Evolutionary conservation across 1,140 invertebrate species (phyloP), one percentile per base, ranked within the genome.

Genomic region (Bacillus rossius): DNA sequence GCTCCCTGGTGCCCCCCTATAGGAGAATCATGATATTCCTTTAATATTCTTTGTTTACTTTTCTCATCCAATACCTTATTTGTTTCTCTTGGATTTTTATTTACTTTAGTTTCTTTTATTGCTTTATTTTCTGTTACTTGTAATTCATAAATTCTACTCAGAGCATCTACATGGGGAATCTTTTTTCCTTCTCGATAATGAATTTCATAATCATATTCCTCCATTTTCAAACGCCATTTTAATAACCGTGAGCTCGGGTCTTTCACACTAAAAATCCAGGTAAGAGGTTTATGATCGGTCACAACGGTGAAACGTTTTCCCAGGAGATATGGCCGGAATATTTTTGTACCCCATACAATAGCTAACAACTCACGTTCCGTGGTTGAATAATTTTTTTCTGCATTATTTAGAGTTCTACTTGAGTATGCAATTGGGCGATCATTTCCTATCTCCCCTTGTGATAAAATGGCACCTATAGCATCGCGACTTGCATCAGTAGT

Each of bases 81-180:
- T n/a, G 19, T 22, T 53, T 34, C 17, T 43, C n/a, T 14, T 5
- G 19, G n/a, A n/a, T n/a, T n/a, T n/a, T n/a, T n/a, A n/a, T n/a
- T n/a, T n/a, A n/a, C n/a, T n/a, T n/a, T n/a, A 19, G 13, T 4
- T 17, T 16, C 47, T 38, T 37, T 22, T 19, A 29, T 26, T 56
- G 43, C 26, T 8, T 17, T 13, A 75, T 48, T 14, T 22, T 8
- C 41, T n/a, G 8, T n/a, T 37, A 22, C 16, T 19, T 17, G 41
- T 2, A 10, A 14, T 25, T 34, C 17, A 14, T 14, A 25, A 23
- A 26, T 34, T 1, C 19, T 1, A 16, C 37, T 57, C 23, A 75
- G 52, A 8, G 66, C 68, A 59, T 77, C 75, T 1, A 72, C 73
- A 14, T 71, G 72, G 8, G 57, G 60, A 59, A 77, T 77, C 16